phyloP scores from a whole-genome alignment of 2,888 invertebrate genomes.

The Lasioglossum leucozonium region DNA sequence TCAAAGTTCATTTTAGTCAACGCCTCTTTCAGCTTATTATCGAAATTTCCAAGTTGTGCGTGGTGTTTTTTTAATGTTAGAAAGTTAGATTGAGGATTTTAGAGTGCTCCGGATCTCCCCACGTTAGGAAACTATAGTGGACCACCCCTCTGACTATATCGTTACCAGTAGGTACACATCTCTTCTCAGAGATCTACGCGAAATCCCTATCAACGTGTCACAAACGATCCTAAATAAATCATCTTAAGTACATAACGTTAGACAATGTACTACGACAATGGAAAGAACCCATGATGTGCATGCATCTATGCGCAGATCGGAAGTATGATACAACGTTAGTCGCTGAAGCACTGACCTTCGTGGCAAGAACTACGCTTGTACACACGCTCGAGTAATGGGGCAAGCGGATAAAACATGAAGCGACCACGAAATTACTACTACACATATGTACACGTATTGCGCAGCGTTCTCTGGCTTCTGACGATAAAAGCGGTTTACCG shows the following conservation, averaged over 20 bases:
- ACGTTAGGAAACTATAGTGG: background rate
- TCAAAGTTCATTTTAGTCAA: background rate
- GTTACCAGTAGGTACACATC: background rate
- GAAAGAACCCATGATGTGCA: conserved; percentile 60
- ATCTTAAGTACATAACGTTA: conserved; percentile 53
- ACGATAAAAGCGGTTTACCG: conserved; percentile 55
- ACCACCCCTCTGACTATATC: background rate
- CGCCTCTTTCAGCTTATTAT: background rate
- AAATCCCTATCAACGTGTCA: conserved; percentile 35
- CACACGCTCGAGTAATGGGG: conserved; percentile 51
- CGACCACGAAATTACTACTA: conserved; percentile 60
- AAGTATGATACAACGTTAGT: conserved; percentile 62
- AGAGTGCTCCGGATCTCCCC: too few relatives aligned
- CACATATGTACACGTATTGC: conserved; percentile 68
- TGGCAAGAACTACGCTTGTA: conserved; percentile 30
- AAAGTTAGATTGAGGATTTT: background rate
- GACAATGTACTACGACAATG: conserved; percentile 47
- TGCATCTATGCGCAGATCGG: conserved; percentile 46
- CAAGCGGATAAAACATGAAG: conserved; percentile 64
- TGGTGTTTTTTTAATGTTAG: background rate
- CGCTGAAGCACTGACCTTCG: conserved; percentile 34
- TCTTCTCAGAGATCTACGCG: conserved; percentile 18
- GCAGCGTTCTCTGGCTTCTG: conserved; percentile 55
- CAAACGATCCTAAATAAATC: conserved; percentile 53
- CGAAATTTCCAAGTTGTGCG: background rate